Percentiles rank a stretch among this genome's conserved stretches.
Evolutionary conservation across 1,140 invertebrate genomes (phyloP).

Genomic region (Platorchestia sp.): DNA sequence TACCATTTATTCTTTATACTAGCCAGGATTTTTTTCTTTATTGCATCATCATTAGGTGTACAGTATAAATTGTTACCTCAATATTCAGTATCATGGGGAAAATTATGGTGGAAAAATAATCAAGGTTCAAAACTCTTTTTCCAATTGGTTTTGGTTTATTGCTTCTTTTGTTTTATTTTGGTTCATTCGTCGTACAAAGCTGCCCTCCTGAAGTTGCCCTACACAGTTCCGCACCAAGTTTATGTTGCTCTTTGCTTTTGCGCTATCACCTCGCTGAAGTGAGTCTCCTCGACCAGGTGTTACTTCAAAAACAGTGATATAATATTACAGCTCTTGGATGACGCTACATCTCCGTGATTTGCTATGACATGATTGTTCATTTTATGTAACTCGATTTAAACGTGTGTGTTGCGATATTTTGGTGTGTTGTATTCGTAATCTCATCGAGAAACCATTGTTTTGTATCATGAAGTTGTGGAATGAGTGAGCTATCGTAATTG

Average conservation of each 20-base stretch:
- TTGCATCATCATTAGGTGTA: no score
- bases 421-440: neutral
- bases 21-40: no score
- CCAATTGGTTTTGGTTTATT: no score
- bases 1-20: no score
- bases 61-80: no score
- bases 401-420: neutral
- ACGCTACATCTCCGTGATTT: neutral
- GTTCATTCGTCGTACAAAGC: no score
- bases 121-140: no score
- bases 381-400: neutral
- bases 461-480: neutral
- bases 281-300: neutral
- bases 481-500: no score
- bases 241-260: neutral
- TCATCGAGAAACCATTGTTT: neutral
- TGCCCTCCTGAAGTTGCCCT: neutral
- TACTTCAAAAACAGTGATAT: neutral
- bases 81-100: no score
- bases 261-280: neutral
- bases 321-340: neutral
- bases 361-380: neutral
- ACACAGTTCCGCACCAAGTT: neutral
- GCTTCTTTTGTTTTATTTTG: no score
- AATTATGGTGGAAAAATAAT: no score